Conservation (phyloP, 2,797 vertebrate species). For the Rhinella marina region DNA sequence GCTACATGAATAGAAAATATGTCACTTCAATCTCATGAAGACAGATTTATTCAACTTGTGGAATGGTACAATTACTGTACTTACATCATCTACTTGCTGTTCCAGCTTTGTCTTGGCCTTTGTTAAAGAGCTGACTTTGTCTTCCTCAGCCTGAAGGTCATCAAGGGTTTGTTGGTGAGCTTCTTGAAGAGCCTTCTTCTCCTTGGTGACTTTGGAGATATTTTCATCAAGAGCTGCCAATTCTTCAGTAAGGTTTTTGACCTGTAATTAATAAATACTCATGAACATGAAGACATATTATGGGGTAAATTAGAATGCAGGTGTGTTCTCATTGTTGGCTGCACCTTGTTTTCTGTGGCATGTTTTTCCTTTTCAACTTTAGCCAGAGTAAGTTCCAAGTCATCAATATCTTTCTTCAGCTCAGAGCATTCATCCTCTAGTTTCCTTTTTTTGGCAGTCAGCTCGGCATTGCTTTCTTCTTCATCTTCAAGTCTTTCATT, state of each 20-base stretch:
- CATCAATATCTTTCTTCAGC: slow-evolving; percentile 85
- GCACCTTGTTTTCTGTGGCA: slow-evolving; percentile 82
- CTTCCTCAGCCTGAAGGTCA: slow-evolving; percentile 78
- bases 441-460: slow-evolving; percentile 83
- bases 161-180: slow-evolving; percentile 78
- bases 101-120: slow-evolving; percentile 78
- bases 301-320: no score
- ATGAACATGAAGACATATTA: no score
- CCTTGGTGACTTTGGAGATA: slow-evolving; percentile 76
- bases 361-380: slow-evolving; percentile 87
- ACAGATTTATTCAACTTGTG: no score
- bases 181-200: slow-evolving; percentile 79
- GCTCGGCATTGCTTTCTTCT: slow-evolving; percentile 82
- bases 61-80: slow-evolving; percentile 31
- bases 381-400: slow-evolving; percentile 79
- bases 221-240: slow-evolving; percentile 76
- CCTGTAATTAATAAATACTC: slow-evolving; percentile 62
- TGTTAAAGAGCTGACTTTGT: slow-evolving; percentile 77
- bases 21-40: no score
- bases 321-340: no score
- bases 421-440: slow-evolving; percentile 85
- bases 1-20: slow-evolving; percentile 64
- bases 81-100: slow-evolving; percentile 78
- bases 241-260: slow-evolving; percentile 81
- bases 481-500: slow-evolving; percentile 85